Conservation (phyloP, 2,797 vertebrate genomes). For the Loris lydekkerianus region DNA sequence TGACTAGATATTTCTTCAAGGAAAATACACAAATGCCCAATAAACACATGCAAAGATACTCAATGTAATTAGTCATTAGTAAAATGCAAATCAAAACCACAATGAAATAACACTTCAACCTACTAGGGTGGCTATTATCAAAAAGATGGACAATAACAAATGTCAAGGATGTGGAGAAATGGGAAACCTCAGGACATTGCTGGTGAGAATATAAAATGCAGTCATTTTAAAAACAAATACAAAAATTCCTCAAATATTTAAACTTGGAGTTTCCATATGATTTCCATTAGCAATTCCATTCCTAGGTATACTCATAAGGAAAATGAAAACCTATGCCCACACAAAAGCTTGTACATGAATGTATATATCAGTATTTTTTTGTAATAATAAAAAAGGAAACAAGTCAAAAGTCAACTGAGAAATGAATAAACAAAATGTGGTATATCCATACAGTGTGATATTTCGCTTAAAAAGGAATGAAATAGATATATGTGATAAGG, state of each 20-base stretch:
- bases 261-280: not conserved
- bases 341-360: not conserved
- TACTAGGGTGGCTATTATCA: not conserved
- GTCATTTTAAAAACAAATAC: not conserved
- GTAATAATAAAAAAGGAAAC: not conserved
- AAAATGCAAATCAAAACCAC: conserved; percentile 3
- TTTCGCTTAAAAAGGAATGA: not conserved
- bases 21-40: not conserved
- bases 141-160: not conserved
- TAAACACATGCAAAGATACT: not conserved
- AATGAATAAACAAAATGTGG: not conserved
- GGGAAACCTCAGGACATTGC: not conserved
- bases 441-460: not conserved
- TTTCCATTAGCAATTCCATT: not conserved
- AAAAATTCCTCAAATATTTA: conserved; percentile 32
- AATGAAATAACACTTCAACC: not conserved
- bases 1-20: not conserved
- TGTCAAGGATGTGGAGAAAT: not conserved
- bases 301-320: not conserved
- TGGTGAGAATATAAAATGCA: not conserved
- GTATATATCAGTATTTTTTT: not conserved
- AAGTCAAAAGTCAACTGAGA: not conserved
- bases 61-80: not conserved
- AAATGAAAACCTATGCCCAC: not conserved
- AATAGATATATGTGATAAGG: not conserved